Conservation (phyloP, 2,113 vertebrate genomes). For the Corythoichthys haematopterus region DNA sequence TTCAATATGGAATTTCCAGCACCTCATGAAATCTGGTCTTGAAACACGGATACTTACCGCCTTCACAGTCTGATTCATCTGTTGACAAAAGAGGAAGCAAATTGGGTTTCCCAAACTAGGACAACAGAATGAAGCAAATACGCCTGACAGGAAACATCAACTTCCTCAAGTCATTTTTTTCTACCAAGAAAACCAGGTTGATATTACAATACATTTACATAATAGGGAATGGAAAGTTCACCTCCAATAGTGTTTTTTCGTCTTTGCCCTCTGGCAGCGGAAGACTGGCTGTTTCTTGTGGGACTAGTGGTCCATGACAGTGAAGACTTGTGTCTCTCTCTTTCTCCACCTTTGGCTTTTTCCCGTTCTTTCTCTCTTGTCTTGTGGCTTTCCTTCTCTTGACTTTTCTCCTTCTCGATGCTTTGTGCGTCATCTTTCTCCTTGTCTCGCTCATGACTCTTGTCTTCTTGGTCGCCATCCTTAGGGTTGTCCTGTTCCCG, state of each 20-base stretch:
- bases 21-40: not conserved
- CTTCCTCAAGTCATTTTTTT: constrained; percentile 50
- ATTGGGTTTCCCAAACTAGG: not conserved
- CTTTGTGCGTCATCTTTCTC: constrained; percentile 54
- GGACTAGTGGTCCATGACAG: constrained; percentile 66
- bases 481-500: constrained; percentile 59
- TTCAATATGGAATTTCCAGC: too few species aligned
- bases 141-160: not conserved
- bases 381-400: constrained; percentile 27
- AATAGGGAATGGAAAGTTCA: not conserved
- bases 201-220: not conserved
- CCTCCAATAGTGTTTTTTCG: constrained; percentile 62
- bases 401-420: constrained; percentile 55
- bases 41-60: constrained; percentile 56
- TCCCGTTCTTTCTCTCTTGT: constrained; percentile 53
- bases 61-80: constrained; percentile 77
- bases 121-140: not conserved
- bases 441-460: constrained; percentile 66
- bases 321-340: constrained; percentile 34
- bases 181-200: constrained; percentile 60
- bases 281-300: constrained; percentile 70
- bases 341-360: constrained; percentile 34
- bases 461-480: constrained; percentile 64
- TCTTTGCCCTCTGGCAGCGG: constrained; percentile 78
- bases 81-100: constrained; percentile 28